Evolutionary conservation across 2,888 invertebrate genomes (phyloP).

Genomic region (Folsomia manolachei): DNA sequence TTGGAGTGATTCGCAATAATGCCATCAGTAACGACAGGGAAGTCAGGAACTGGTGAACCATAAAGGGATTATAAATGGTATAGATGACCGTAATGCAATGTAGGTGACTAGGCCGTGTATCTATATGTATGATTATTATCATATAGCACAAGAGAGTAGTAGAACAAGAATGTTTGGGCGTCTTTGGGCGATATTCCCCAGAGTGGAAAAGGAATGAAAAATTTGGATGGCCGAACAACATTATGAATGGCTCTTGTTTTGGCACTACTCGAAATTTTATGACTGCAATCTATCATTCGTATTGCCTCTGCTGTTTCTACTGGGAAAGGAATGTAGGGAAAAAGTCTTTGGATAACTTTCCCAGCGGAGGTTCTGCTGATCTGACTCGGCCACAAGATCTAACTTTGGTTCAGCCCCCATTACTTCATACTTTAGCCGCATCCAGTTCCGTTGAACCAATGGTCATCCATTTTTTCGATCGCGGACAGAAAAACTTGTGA

Average conservation of each 20-base stretch:
- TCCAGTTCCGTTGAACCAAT: neutral
- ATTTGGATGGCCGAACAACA: neutral
- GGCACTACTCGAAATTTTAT: constrained; percentile 27
- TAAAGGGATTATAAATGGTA: constrained; percentile 25
- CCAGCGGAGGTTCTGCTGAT: neutral
- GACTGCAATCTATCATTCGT: constrained; percentile 26
- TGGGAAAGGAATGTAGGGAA: too few relatives aligned
- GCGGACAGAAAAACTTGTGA: too few relatives aligned
- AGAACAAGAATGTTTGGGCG: constrained; percentile 9
- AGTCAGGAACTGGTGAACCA: constrained; percentile 22
- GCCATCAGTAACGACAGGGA: neutral
- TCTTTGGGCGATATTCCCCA: too few relatives aligned
- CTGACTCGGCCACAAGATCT: neutral
- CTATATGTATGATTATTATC: neutral
- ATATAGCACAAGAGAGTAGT: neutral
- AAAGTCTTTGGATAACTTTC: too few relatives aligned
- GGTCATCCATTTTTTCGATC: neutral
- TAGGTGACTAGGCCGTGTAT: neutral
- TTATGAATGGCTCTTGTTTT: constrained; percentile 21
- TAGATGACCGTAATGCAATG: neutral
- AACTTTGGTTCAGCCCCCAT: neutral
- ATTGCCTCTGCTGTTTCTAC: neutral
- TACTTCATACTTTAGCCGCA: neutral
- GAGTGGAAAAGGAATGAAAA: neutral
- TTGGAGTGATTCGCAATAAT: constrained; percentile 3